A percentile compares a stretch with the other conserved stretches of the same genome.
Conservation (phyloP, 2,797 vertebrate genomes). For the Manis javanica region DNA sequence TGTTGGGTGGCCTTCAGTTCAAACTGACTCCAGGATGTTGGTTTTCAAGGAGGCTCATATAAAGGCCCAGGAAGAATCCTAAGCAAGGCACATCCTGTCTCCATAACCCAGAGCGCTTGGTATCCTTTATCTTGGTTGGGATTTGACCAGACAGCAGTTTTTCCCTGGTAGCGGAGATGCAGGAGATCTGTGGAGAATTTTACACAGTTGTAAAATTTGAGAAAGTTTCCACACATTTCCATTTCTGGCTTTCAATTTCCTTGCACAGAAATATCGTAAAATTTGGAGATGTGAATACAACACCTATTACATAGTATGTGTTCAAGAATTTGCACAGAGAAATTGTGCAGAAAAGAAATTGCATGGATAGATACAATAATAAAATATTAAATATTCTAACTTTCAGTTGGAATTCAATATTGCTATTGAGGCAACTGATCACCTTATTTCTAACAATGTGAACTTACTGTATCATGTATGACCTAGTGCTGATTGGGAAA, state of each 20-base stretch:
- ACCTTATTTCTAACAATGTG: background rate
- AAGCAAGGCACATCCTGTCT: background rate
- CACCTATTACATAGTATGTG: background rate
- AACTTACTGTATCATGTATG: background rate
- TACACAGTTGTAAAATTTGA: background rate
- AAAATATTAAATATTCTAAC: background rate
- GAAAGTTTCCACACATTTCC: background rate
- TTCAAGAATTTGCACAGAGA: background rate
- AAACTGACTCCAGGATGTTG: background rate
- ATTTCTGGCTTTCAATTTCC: background rate
- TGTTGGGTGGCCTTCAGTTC: background rate
- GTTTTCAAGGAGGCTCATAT: background rate
- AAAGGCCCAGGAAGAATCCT: background rate
- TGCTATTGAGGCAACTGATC: background rate
- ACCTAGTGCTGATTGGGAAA: background rate
- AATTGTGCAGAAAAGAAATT: background rate
- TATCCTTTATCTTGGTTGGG: background rate
- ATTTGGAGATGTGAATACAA: background rate
- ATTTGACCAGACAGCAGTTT: background rate
- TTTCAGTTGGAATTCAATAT: background rate
- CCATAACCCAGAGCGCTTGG: background rate
- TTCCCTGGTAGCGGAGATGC: background rate
- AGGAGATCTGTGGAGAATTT: background rate
- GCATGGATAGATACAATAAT: background rate
- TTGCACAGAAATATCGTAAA: background rate